These are phyloP conservation scores for Trichechus manatus DNA, from an alignment of 2,113 vertebrate genomes.

Conservation along the genomic window DNA sequence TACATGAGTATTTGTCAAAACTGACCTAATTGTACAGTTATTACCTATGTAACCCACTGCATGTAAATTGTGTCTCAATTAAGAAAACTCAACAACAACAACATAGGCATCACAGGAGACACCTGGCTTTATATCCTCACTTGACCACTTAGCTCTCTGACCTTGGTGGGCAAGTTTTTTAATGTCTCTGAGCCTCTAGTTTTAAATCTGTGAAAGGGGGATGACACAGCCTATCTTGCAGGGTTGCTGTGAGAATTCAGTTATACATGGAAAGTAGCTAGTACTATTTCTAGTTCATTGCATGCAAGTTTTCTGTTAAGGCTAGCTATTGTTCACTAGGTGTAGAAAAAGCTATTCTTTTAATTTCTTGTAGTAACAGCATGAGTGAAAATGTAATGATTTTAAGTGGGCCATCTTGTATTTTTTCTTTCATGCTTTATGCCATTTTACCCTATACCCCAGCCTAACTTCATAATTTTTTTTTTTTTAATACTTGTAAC, in stretches of 20 bases:
- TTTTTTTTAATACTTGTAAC: background rate
- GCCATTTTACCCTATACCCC: background rate
- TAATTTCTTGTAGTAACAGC: background rate
- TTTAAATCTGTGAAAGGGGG: background rate
- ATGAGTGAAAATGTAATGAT: background rate
- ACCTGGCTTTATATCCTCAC: background rate
- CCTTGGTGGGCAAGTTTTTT: background rate
- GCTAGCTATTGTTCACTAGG: background rate
- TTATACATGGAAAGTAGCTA: background rate
- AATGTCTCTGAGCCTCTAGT: background rate
- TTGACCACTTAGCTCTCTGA: background rate
- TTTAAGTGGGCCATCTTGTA: background rate
- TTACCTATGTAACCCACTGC: background rate
- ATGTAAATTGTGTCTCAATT: background rate
- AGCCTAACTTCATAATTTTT: background rate
- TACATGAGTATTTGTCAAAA: background rate
- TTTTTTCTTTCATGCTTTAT: background rate
- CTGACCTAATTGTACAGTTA: rapidly evolving
- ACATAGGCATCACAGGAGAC: background rate
- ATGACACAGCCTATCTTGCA: no score
- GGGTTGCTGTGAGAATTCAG: background rate
- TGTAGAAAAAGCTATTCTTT: background rate
- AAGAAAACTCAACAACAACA: background rate
- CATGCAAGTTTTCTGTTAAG: background rate
- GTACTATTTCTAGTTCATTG: background rate